Conservation (phyloP, 2,113 vertebrate genomes). For the Platichthys stellatus region DNA sequence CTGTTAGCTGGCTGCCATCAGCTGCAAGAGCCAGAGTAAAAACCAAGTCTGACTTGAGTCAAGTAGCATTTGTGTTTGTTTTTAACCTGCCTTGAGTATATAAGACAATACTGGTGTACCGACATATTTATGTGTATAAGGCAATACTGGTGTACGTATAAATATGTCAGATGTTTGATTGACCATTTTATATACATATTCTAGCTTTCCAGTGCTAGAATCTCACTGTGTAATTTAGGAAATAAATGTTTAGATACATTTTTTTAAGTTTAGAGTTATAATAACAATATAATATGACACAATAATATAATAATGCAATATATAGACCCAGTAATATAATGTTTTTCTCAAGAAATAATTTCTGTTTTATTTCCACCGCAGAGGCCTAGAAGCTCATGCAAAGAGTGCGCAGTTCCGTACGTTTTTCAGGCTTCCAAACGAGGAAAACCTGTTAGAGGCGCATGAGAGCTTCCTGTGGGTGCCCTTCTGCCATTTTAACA, state of each 20-base stretch:
- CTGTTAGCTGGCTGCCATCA: conserved; percentile 30
- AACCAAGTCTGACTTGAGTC: conserved; percentile 21
- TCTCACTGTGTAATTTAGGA: neutral
- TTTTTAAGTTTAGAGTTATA: too few species aligned
- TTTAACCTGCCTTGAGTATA: conserved; percentile 6
- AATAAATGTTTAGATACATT: neutral
- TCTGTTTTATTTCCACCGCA: conserved; percentile 60
- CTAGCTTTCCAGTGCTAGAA: neutral
- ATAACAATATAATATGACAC: neutral
- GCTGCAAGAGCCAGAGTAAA: neutral
- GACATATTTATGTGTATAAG: neutral
- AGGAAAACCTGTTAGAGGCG: conserved; percentile 91
- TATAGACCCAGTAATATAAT: neutral
- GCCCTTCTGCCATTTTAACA: conserved; percentile 90
- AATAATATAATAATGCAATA: neutral
- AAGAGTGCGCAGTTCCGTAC: conserved; percentile 92
- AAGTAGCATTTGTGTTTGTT: conserved; percentile 20
- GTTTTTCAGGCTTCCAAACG: conserved; percentile 92
- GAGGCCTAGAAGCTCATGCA: conserved; percentile 91
- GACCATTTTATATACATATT: neutral
- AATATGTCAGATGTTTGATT: neutral
- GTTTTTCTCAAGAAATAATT: neutral
- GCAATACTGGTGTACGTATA: neutral
- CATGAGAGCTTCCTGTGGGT: conserved; percentile 96
- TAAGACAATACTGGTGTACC: neutral